phyloP scores from a whole-genome alignment of 2,797 vertebrate species.

The Acanthurus tractus region DNA sequence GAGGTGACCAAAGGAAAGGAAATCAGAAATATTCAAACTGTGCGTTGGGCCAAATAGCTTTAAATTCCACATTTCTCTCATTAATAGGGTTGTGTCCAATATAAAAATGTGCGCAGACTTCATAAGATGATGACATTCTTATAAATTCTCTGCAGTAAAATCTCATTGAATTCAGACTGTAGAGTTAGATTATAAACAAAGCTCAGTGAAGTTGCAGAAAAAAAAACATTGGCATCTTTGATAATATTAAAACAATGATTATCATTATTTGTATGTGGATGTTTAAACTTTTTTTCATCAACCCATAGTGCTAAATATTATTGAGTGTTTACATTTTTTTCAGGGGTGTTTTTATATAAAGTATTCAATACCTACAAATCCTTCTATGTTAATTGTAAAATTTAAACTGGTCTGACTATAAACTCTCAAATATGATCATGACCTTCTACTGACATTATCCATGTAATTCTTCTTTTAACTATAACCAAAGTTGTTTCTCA shows the following conservation, averaged over 20 bases:
- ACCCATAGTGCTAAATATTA: neutral
- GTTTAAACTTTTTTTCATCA: neutral
- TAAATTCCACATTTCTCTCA: constrained; percentile 18
- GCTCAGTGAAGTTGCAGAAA: neutral
- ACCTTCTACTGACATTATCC: no score
- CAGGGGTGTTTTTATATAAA: no score
- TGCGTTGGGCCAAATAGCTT: constrained; percentile 24
- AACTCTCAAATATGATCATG: no score
- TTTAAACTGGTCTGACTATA: no score
- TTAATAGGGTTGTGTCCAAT: constrained; percentile 6
- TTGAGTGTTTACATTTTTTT: no score
- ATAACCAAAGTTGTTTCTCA: no score
- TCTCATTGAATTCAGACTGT: constrained; percentile 1
- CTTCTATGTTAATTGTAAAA: no score
- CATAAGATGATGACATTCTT: constrained; percentile 40
- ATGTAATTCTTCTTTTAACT: no score
- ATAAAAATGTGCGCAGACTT: constrained; percentile 11
- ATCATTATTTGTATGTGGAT: no score
- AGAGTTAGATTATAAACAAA: neutral
- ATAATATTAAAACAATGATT: constrained; percentile 7
- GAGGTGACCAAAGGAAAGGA: constrained; percentile 14
- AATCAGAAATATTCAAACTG: constrained; percentile 47
- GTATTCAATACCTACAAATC: no score
- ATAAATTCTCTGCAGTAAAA: constrained; percentile 15
- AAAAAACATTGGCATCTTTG: constrained; percentile 2